Percentiles rank a stretch among this genome's conserved stretches.
phyloP scores from a whole-genome alignment of 2,797 vertebrate genomes.

The Bovichtus variegatus region DNA sequence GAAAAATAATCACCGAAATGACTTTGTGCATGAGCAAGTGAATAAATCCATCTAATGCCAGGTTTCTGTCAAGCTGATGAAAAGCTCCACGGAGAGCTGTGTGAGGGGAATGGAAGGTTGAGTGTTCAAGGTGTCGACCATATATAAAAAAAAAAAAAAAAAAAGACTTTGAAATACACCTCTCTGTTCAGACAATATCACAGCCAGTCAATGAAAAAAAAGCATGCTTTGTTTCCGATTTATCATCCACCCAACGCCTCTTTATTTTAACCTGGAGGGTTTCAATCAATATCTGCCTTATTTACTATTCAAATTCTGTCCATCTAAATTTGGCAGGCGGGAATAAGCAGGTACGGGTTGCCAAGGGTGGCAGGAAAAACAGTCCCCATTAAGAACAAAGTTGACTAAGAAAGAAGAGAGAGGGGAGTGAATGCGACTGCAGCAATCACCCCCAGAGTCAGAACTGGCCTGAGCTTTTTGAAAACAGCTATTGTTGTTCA shows the following conservation, averaged over 20 bases:
- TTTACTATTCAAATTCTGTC: slow-evolving; percentile 55
- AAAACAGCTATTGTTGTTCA: slow-evolving; percentile 37
- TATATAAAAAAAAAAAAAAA: slow-evolving; percentile 17
- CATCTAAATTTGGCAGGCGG: slow-evolving; percentile 41
- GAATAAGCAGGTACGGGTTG: slow-evolving; percentile 20
- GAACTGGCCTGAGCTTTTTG: slow-evolving; percentile 1
- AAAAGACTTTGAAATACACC: slow-evolving; percentile 22
- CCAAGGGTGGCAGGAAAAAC: slow-evolving; percentile 35
- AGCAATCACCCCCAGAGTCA: background rate
- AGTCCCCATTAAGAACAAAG: slow-evolving; percentile 29
- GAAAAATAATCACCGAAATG: slow-evolving; percentile 58
- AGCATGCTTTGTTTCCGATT: slow-evolving; percentile 30
- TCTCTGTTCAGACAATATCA: slow-evolving; percentile 40
- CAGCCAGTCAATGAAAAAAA: slow-evolving; percentile 22
- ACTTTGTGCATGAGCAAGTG: slow-evolving; percentile 61
- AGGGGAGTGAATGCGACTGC: slow-evolving; percentile 17
- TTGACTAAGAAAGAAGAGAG: background rate
- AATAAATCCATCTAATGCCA: slow-evolving; percentile 61
- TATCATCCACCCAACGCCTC: slow-evolving; percentile 14
- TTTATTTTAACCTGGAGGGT: slow-evolving; percentile 33
- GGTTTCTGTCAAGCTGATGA: slow-evolving; percentile 66
- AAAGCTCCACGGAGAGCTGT: slow-evolving; percentile 37
- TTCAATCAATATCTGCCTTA: slow-evolving; percentile 57
- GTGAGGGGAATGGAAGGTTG: slow-evolving; percentile 29
- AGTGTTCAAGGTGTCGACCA: slow-evolving; percentile 40